Evolutionary conservation across 2,888 invertebrate genomes (phyloP), one percentile per base, ranked within the genome.

Genomic region (Lordiphosa andalusiaca): DNA sequence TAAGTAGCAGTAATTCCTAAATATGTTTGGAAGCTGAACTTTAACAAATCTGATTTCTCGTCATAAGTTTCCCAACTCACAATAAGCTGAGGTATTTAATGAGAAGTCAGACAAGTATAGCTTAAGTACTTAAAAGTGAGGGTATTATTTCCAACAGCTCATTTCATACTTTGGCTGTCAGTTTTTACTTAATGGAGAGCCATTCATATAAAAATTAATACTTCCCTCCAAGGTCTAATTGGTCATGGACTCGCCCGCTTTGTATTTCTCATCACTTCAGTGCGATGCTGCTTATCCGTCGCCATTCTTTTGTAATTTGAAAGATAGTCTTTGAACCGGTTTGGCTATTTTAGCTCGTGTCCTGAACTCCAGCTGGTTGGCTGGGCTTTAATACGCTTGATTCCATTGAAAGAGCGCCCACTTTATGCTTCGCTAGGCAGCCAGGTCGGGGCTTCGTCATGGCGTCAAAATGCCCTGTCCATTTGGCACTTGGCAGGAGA

Each of bases 381-480:
- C 35, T 58, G 62, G 67, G 77, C 73, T 80, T 81, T 75, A 69
- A 75, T 81, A 68, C 81, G 74, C 78, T 81, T 81, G 80, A 81
- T 81, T 81, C 81, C 81, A 55, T 61, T 69, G 67, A 67, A 64
- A 67, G 56, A 68, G 58, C 59, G 62, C 67, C 74, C 69, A 73
- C 59, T 75, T 76, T 71, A 72, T 65, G 80, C 80, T 64, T 82
- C 69, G 76, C 70, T 72, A 72, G 70, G 56, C 59, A 67, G 54
- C 52, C 37, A 44, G 68, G 64, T 52, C 61, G 35, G 7, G 61
- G 55, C 62, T 57, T 60, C 54, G 66, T 47, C 21, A 53, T 56
- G 75, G 77, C 77, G 73, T 77, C 73, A 75, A 78, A 77, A 82
- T 78, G 71, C 71, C 54, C 59, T 69, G 53, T 50, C 59, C 60